Evolutionary conservation across 2,797 vertebrate species (phyloP).

Genomic region (Petrocephalus sullivani): DNA sequence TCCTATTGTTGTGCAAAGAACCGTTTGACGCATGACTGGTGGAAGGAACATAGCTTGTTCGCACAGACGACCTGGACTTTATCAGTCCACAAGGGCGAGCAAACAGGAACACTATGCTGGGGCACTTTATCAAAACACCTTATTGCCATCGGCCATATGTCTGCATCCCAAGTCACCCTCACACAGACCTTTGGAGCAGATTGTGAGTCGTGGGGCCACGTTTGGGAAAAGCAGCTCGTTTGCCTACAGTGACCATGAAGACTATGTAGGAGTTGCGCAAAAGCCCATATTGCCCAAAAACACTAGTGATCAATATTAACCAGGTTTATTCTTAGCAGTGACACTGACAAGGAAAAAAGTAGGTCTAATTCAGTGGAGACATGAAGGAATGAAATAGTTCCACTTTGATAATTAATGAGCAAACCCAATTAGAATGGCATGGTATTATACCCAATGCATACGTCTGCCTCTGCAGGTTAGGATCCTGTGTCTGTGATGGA

Average conservation of each 20-base stretch:
- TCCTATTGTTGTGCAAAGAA: neutral
- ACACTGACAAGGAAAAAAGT: neutral
- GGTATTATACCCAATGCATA: neutral
- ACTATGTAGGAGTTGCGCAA: neutral
- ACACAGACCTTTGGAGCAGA: slow-evolving; percentile 39
- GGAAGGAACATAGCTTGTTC: slow-evolving; percentile 72
- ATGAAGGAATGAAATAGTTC: neutral
- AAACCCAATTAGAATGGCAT: neutral
- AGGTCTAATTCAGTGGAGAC: neutral
- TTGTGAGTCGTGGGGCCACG: neutral
- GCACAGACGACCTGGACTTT: slow-evolving; percentile 62
- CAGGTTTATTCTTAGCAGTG: neutral
- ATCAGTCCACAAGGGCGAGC: slow-evolving; percentile 71
- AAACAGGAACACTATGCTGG: slow-evolving; percentile 62
- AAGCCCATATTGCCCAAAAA: neutral
- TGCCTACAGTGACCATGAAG: neutral
- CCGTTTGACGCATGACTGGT: slow-evolving; percentile 38
- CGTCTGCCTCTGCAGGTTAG: neutral
- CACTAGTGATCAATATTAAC: neutral
- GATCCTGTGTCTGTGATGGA: neutral
- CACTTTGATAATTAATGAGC: neutral
- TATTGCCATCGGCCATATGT: slow-evolving; percentile 54
- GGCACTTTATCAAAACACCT: slow-evolving; percentile 63
- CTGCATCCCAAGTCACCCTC: slow-evolving; percentile 19
- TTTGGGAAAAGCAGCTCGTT: neutral